These are phyloP conservation scores for Microctonus aethiopoides DNA, from an alignment of 2,888 invertebrate species.

Conservation along the genomic window DNA sequence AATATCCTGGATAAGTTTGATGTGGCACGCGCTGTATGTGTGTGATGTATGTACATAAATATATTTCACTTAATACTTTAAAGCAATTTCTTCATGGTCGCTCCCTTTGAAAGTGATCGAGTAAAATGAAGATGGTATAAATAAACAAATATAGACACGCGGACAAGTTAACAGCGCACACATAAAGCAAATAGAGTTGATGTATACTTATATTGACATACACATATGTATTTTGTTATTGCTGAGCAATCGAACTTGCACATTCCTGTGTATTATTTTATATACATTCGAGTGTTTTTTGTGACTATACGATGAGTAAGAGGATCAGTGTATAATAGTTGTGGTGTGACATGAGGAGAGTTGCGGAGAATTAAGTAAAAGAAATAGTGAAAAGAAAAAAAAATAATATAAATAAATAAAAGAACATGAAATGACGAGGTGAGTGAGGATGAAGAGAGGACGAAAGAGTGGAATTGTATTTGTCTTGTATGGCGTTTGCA, in stretches of 20 bases:
- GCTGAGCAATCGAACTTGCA: background rate
- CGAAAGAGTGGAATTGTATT: slow-evolving; percentile 32
- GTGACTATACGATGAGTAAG: background rate
- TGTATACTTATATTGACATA: background rate
- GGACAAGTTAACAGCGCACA: background rate
- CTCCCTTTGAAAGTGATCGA: background rate
- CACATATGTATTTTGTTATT: background rate
- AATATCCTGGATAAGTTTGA: no score
- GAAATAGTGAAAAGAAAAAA: background rate
- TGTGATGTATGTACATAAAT: no score
- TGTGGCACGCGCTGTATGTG: no score
- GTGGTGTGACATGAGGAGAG: background rate
- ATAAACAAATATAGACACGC: background rate
- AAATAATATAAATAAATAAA: background rate
- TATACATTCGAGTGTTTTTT: background rate
- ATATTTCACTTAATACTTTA: no score
- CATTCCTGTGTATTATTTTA: background rate
- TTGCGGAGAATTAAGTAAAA: background rate
- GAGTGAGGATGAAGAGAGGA: background rate
- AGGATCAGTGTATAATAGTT: background rate
- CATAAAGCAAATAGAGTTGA: background rate
- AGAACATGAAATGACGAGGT: background rate
- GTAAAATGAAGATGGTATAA: background rate
- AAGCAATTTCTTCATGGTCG: background rate
- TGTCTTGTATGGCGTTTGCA: slow-evolving; percentile 50